phyloP scores from a whole-genome alignment of 2,797 vertebrate genomes.

The Nyctalus aviator region DNA sequence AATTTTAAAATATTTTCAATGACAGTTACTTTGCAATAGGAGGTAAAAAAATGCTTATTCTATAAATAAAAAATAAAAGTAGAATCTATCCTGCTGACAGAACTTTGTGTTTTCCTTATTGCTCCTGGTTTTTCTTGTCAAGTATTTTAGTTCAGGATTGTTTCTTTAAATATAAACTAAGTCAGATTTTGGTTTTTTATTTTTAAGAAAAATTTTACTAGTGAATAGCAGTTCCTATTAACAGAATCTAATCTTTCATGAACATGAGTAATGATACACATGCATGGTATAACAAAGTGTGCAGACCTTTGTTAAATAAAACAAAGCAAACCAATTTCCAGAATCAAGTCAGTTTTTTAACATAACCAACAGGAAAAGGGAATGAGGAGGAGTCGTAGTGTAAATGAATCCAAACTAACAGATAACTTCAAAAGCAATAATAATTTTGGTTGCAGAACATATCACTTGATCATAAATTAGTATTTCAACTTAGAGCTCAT shows the following conservation, averaged over 20 bases:
- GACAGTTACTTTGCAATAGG: background rate
- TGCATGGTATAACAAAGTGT: background rate
- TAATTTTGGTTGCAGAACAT: background rate
- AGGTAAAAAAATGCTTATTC: conserved; percentile 49
- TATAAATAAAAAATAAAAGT: background rate
- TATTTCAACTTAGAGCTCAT: conserved; percentile 19
- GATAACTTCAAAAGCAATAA: conserved; percentile 25
- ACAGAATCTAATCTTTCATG: conserved; percentile 37
- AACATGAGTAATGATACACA: background rate
- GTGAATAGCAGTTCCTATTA: conserved; percentile 21
- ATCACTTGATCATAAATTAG: conserved; percentile 24
- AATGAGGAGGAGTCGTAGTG: background rate
- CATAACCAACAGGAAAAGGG: background rate
- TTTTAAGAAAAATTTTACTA: conserved; percentile 44
- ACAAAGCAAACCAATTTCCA: conserved; percentile 27
- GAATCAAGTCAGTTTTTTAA: conserved; percentile 36
- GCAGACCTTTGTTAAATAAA: conserved; percentile 20
- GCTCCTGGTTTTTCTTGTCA: background rate
- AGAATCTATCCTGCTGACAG: conserved; percentile 13
- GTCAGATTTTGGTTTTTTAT: background rate
- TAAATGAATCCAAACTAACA: conserved; percentile 51
- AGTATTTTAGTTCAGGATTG: background rate
- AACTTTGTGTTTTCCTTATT: background rate
- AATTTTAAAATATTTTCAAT: conserved; percentile 46
- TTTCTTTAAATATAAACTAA: conserved; percentile 51